Base-by-base conservation (phyloP, 1,140 invertebrate species). In the Achatina immaculata region DNA sequence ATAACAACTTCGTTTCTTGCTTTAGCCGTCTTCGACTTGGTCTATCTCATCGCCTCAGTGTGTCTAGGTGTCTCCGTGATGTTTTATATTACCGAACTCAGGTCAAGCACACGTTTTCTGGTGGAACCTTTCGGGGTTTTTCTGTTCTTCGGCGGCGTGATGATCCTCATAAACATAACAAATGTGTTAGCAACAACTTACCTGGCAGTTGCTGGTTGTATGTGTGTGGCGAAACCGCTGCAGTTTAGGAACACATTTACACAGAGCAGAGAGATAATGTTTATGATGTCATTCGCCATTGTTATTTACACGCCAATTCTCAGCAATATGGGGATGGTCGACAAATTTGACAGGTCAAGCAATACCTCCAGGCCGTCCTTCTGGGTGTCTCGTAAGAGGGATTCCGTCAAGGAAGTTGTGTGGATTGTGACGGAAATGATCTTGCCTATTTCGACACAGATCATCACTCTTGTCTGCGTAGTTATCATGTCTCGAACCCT, bases 241-340 rank as follows among this genome's bases (percentile, higher is more conserved):
- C 42, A 43, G 34, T 72, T 72, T 28, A 72, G 43, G 69, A n/a
- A 78, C 31, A 28, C 31, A 7, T 42, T 78, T 28, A 78, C 55
- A 3, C 34, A 24, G 24, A 65, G 11, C 3, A 65, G 24, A 38
- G n/a, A 55, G 36, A 34, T 40, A 1, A 31, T 78, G 1, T 28
- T 42, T 3, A 65, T 78, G 34, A 34, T 66, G 16, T 19, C 34
- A 3, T 65, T 65, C 42, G 6, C 55, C 9, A 28, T 51, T 14
- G 75, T 24, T 1, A n/a, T n/a, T 42, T 78, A 78, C 58, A n/a
- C 58, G 1, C 75, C 62, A 21, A 42, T 78, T 42, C 28, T 78
- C 7, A 21, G 14, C 7, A 34, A 78, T 21, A 78, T 66, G 55
- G 58, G 58, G 19, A 55, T 78, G 21, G 19, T 11, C 21, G 6